These are phyloP conservation scores for Entelurus aequoreus DNA, from an alignment of 2,113 vertebrate genomes.

Conservation along the genomic window DNA sequence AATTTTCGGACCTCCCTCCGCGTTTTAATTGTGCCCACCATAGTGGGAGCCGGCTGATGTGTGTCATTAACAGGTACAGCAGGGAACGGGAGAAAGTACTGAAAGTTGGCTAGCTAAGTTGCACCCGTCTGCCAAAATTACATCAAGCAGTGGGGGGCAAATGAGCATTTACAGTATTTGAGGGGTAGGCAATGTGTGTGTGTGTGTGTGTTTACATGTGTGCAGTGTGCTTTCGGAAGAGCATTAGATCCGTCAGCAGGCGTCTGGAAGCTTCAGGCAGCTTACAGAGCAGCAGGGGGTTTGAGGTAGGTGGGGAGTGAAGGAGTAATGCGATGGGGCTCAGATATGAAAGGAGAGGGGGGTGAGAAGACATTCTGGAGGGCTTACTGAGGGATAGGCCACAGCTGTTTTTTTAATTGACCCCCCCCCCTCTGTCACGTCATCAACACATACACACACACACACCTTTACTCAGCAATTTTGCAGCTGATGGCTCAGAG, in stretches of 20 bases:
- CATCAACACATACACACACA: constrained; percentile 8
- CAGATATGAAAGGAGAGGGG: constrained; percentile 35
- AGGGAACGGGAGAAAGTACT: constrained; percentile 15
- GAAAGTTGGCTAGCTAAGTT: constrained; percentile 14
- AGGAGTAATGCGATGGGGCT: constrained; percentile 29
- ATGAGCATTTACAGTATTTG: constrained; percentile 61
- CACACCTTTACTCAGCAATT: constrained; percentile 66
- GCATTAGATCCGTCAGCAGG: constrained; percentile 55
- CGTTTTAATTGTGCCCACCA: constrained; percentile 24
- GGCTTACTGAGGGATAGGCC: constrained; percentile 61
- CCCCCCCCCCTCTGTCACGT: constrained; percentile 47
- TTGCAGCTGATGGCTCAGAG: constrained; percentile 67
- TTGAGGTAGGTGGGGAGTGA: constrained; percentile 38
- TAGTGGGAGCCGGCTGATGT: constrained; percentile 35
- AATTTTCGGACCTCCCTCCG: constrained; percentile 19
- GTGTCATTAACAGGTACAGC: constrained; percentile 52
- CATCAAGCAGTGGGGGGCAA: constrained; percentile 56
- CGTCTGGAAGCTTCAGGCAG: constrained; percentile 62
- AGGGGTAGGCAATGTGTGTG: constrained; percentile 23
- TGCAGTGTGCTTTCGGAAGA: constrained; percentile 40
- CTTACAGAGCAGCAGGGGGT: constrained; percentile 58
- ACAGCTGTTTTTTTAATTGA: constrained; percentile 79
- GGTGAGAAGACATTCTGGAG: constrained; percentile 45
- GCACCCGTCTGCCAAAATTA: constrained; percentile 53
- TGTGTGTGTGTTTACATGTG: constrained; percentile 11